These are phyloP conservation scores for Pseudanteris insignis DNA, from an alignment of 2,888 invertebrate species.

Conservation along the genomic window DNA sequence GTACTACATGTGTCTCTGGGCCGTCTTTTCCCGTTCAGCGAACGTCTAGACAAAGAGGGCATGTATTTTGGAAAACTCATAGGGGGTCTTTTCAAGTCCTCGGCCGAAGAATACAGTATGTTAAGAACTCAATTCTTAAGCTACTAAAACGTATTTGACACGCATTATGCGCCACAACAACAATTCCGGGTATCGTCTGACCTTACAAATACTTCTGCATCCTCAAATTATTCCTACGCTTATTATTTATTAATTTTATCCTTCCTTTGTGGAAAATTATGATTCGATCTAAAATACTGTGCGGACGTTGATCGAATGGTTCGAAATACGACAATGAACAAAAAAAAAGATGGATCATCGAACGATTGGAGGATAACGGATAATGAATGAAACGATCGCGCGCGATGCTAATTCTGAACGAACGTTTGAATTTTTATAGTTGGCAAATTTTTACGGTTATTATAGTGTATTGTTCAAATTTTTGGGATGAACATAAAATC, in stretches of 20 bases:
- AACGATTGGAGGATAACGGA: conserved; percentile 5
- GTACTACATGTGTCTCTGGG: conserved; percentile 35
- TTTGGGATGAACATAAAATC: not conserved
- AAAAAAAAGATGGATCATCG: conserved; percentile 27
- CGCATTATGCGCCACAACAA: conserved; percentile 27
- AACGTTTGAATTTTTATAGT: too few species aligned
- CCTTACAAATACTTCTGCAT: conserved; percentile 18
- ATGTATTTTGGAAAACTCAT: conserved; percentile 31
- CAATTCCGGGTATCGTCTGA: conserved; percentile 26
- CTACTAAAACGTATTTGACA: conserved; percentile 33
- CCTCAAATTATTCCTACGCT: conserved; percentile 25
- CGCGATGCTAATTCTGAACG: too few species aligned
- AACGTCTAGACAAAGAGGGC: conserved; percentile 29
- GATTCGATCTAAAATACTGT: conserved; percentile 21
- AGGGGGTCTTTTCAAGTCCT: conserved; percentile 27
- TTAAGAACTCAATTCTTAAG: conserved; percentile 34
- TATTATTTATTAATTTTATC: conserved; percentile 38
- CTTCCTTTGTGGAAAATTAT: conserved; percentile 31
- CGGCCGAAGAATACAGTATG: conserved; percentile 20
- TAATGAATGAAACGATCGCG: not conserved
- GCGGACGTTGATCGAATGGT: conserved; percentile 25
- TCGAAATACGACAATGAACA: conserved; percentile 17
- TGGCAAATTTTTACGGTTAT: too few species aligned
- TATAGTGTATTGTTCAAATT: too few species aligned
- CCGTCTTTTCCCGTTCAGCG: conserved; percentile 3